These are phyloP conservation scores for Lymantria monacha DNA, from an alignment of 2,888 invertebrate species.

Conservation along the genomic window DNA sequence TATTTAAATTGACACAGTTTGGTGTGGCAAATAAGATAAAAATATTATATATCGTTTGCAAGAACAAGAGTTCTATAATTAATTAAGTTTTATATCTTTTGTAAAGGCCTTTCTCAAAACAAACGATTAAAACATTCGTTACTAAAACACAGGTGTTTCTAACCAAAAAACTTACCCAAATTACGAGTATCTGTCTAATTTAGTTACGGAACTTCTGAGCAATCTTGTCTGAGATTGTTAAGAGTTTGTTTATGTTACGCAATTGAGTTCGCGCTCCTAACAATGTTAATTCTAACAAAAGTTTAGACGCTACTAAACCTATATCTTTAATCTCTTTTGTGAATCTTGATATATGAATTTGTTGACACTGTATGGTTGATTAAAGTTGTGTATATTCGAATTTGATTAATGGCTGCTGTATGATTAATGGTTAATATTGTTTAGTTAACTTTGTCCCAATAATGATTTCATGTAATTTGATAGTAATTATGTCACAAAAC, in stretches of 20 bases:
- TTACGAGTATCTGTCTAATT: slow-evolving; percentile 21
- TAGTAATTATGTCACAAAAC: no score
- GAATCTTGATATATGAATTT: slow-evolving; percentile 6
- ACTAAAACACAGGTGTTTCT: slow-evolving; percentile 3
- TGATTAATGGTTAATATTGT: neutral
- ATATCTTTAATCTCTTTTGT: slow-evolving; percentile 1
- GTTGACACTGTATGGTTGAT: slow-evolving; percentile 2
- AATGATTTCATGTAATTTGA: no score
- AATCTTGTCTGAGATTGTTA: slow-evolving; percentile 31
- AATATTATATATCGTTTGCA: no score
- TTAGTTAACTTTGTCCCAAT: no score
- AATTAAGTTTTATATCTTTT: neutral
- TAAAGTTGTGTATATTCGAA: neutral
- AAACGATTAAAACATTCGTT: neutral
- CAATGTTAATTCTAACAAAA: slow-evolving; percentile 24
- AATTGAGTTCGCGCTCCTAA: slow-evolving; percentile 13
- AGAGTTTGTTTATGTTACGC: slow-evolving; percentile 31
- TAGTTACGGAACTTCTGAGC: slow-evolving; percentile 23
- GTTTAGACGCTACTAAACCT: slow-evolving; percentile 12
- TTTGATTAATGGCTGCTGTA: neutral
- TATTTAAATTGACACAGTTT: no score
- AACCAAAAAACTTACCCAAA: slow-evolving; percentile 3
- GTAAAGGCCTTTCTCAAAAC: no score
- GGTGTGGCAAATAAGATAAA: no score
- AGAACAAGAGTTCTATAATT: neutral